Evolutionary conservation across 2,888 invertebrate species (phyloP).

Genomic region (Andrena trimmerana): DNA sequence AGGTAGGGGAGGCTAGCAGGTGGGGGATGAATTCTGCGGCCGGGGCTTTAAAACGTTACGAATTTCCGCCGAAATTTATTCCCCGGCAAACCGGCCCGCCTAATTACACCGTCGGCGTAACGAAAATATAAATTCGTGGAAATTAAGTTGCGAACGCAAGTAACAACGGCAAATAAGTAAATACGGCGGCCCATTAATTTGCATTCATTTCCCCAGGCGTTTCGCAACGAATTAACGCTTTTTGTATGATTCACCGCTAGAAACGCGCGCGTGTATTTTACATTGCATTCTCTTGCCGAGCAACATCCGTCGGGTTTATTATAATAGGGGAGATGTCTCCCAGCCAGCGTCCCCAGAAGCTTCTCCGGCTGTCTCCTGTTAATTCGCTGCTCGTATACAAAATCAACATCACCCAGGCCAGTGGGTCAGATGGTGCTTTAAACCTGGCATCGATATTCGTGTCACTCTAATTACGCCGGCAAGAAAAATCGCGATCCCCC

Average conservation of each 20-base stretch:
- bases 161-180: conserved; percentile 52
- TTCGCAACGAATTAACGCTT: conserved; percentile 27
- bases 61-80: conserved; percentile 37
- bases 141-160: conserved; percentile 49
- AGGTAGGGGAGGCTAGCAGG: not conserved
- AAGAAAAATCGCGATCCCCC: conserved; percentile 35
- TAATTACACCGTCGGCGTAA: conserved; percentile 34
- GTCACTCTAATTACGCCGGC: conserved; percentile 21
- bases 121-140: conserved; percentile 45
- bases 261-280: not conserved
- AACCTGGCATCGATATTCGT: not conserved
- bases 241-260: conserved; percentile 8
- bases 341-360: too few relatives aligned
- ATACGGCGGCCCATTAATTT: conserved; percentile 57
- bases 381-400: too few relatives aligned
- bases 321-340: not conserved
- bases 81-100: conserved; percentile 2
- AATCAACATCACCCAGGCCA: too few relatives aligned
- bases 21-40: conserved; percentile 22
- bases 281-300: not conserved
- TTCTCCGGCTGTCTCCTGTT: too few relatives aligned
- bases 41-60: conserved; percentile 26
- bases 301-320: not conserved
- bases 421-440: not conserved
- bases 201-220: conserved; percentile 25